These are phyloP conservation scores for Trichopoda pennipes DNA, from an alignment of 2,888 invertebrate genomes.

Conservation along the genomic window DNA sequence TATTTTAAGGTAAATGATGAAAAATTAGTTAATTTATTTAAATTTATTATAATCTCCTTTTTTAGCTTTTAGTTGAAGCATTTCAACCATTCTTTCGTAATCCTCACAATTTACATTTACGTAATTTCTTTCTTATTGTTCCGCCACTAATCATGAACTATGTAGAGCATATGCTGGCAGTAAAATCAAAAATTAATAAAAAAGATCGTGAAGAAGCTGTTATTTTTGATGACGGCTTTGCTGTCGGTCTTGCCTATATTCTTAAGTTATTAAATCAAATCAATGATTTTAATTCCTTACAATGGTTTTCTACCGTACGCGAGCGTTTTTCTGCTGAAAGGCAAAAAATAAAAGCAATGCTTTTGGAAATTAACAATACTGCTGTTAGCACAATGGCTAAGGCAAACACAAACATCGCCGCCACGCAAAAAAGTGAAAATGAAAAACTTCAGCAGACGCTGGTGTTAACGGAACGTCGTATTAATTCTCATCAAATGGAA, in stretches of 20 bases:
- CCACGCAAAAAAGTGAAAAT: slow-evolving; percentile 78
- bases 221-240: slow-evolving; percentile 99
- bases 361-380: slow-evolving; percentile 87
- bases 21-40: background rate
- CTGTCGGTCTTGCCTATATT: slow-evolving; percentile 96
- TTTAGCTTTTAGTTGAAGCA: slow-evolving; percentile 91
- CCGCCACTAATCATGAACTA: slow-evolving; percentile 97
- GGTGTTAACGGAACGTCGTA: slow-evolving; percentile 92
- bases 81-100: slow-evolving; percentile 94
- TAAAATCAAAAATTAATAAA: slow-evolving; percentile 95
- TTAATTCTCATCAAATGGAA: slow-evolving; percentile 90
- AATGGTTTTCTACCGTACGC: slow-evolving; percentile 96
- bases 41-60: slow-evolving; percentile 57
- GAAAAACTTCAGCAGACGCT: slow-evolving; percentile 96
- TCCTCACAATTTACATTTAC: slow-evolving; percentile 92
- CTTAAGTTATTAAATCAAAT: slow-evolving; percentile 94
- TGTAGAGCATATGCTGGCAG: slow-evolving; percentile 94
- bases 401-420: slow-evolving; percentile 74
- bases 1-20: slow-evolving; percentile 76
- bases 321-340: slow-evolving; percentile 87
- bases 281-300: slow-evolving; percentile 92
- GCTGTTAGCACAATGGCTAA: slow-evolving; percentile 81
- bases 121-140: slow-evolving; percentile 95
- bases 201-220: slow-evolving; percentile 88
- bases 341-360: slow-evolving; percentile 81